These are phyloP conservation scores for Erythrolamprus reginae DNA, from an alignment of 2,113 vertebrate species.

Conservation along the genomic window DNA sequence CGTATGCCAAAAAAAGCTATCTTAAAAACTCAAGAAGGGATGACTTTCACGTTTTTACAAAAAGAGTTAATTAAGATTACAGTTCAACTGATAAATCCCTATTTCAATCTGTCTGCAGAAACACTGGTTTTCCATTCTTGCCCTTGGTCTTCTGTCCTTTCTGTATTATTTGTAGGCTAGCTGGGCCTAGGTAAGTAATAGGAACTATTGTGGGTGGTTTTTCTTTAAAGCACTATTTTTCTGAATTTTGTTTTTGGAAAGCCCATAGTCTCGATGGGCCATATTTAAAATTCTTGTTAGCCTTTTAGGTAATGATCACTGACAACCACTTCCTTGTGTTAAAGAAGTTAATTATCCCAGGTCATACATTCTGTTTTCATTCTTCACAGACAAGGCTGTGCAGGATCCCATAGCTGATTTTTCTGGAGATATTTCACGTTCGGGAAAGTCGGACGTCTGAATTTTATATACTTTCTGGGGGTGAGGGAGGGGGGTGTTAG, in stretches of 20 bases:
- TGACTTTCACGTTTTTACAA: neutral
- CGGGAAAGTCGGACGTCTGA: neutral
- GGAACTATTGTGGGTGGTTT: neutral
- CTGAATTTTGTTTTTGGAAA: neutral
- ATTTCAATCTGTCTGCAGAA: neutral
- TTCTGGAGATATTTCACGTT: neutral
- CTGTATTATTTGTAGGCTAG: neutral
- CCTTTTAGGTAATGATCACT: neutral
- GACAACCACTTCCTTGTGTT: neutral
- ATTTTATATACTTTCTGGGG: neutral
- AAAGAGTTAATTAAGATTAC: neutral
- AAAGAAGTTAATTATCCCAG: neutral
- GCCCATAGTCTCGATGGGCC: neutral
- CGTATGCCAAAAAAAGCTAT: conserved; percentile 10
- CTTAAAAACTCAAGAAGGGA: neutral
- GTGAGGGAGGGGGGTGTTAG: too few species aligned
- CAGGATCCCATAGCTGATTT: neutral
- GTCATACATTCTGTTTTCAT: neutral
- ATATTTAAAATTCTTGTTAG: neutral
- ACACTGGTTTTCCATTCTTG: neutral
- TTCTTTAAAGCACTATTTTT: neutral
- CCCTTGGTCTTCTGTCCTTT: neutral
- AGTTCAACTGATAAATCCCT: neutral
- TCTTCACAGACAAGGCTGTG: neutral
- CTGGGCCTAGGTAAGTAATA: neutral